phyloP scores from a whole-genome alignment of 2,797 vertebrate genomes.

The Sebastes trivittatus region DNA sequence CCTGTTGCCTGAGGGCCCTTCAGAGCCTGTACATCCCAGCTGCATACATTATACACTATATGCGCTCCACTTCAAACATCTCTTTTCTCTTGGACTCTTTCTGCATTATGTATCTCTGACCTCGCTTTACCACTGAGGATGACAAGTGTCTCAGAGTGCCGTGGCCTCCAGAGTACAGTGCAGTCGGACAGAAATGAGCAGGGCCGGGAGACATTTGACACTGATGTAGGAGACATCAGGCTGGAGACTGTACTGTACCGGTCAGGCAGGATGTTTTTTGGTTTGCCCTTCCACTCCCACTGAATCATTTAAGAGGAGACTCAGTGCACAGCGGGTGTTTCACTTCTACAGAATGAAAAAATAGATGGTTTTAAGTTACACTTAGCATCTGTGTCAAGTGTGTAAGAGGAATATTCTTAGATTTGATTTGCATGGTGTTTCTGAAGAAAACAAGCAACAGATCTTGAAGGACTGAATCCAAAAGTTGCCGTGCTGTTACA shows the following conservation, averaged over 20 bases:
- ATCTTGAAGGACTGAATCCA: background rate
- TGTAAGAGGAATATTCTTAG: background rate
- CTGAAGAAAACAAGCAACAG: background rate
- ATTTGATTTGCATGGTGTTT: conserved; percentile 1
- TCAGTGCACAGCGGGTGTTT: conserved; percentile 54
- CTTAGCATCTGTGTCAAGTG: conserved; percentile 3
- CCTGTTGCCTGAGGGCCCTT: conserved; percentile 54
- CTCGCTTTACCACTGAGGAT: conserved; percentile 29
- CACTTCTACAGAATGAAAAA: conserved; percentile 53
- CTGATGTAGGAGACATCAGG: conserved; percentile 2
- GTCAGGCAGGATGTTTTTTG: conserved; percentile 34
- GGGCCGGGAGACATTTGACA: conserved; percentile 15
- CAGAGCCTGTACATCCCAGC: conserved; percentile 38
- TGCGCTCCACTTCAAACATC: conserved; percentile 34
- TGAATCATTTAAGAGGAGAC: conserved; percentile 67
- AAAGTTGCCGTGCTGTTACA: background rate
- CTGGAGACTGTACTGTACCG: conserved; percentile 2
- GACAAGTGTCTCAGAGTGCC: conserved; percentile 8
- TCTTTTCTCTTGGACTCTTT: conserved; percentile 24
- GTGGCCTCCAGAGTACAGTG: conserved; percentile 4
- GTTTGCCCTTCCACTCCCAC: conserved; percentile 37
- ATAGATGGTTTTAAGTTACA: conserved; percentile 56
- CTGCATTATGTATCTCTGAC: conserved; percentile 63
- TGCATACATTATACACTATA: conserved; percentile 63
- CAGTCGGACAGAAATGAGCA: conserved; percentile 20